Conservation (phyloP, 2,113 vertebrate species). For the Balaeniceps rex region DNA sequence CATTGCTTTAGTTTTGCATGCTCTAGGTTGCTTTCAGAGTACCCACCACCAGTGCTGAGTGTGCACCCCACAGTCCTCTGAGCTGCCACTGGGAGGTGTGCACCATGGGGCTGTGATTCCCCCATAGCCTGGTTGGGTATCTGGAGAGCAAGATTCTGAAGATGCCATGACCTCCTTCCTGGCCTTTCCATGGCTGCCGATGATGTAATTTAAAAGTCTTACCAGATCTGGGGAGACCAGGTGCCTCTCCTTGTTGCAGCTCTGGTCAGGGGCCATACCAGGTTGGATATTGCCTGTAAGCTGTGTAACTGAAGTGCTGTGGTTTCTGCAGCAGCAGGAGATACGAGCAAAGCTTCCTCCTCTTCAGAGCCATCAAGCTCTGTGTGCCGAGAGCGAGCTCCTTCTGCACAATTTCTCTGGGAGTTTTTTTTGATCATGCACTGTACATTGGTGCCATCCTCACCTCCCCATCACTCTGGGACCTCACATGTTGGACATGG, state of each 20-base stretch:
- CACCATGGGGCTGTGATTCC: not conserved
- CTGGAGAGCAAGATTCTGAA: not conserved
- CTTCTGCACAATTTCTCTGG: not conserved
- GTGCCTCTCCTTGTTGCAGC: not conserved
- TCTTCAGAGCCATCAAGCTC: not conserved
- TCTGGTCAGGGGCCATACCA: not conserved
- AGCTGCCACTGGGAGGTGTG: not conserved
- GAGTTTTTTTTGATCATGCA: accelerated
- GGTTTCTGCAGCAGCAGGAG: not conserved
- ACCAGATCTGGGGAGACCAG: not conserved
- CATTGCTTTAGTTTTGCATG: not conserved
- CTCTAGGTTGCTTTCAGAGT: not conserved
- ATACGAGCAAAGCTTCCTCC: not conserved
- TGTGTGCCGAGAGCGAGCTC: not conserved
- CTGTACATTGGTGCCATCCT: not conserved
- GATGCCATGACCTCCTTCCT: not conserved
- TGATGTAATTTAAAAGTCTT: not conserved
- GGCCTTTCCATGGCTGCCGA: not conserved
- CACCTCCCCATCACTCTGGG: not conserved
- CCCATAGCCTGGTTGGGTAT: not conserved
- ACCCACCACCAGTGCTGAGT: not conserved
- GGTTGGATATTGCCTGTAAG: not conserved
- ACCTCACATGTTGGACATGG: accelerated
- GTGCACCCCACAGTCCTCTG: not conserved
- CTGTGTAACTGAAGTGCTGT: not conserved